These are phyloP conservation scores for Troides aeacus DNA, from an alignment of 2,888 invertebrate genomes.

Conservation along the genomic window DNA sequence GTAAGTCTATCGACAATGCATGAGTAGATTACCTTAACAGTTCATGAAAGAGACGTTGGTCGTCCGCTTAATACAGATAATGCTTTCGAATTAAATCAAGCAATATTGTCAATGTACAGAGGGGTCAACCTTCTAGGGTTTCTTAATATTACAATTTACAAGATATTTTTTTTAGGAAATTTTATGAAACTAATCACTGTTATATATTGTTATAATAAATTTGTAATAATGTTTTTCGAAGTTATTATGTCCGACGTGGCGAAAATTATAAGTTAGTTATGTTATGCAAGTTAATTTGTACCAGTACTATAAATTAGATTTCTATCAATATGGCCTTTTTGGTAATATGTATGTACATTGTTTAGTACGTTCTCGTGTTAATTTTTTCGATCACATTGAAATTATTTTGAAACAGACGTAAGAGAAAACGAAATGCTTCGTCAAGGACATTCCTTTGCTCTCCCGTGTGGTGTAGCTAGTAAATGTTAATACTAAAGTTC, in stretches of 20 bases:
- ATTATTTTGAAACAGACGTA: background rate
- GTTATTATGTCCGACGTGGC: too few species aligned
- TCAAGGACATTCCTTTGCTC: conserved; percentile 35
- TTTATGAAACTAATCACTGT: background rate
- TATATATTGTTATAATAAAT: too few species aligned
- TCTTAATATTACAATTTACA: background rate
- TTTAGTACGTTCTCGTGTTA: background rate
- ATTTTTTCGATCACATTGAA: background rate
- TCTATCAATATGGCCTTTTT: background rate
- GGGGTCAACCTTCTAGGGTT: background rate
- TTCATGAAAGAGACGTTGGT: background rate
- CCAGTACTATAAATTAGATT: background rate
- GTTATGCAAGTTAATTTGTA: background rate
- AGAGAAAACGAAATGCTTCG: conserved; percentile 38
- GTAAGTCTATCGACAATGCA: conserved; percentile 2
- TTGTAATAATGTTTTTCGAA: too few species aligned
- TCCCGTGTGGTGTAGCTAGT: conserved; percentile 12
- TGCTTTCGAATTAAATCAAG: conserved; percentile 8
- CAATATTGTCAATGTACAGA: conserved; percentile 2
- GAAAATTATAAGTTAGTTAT: too few species aligned
- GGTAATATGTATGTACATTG: background rate
- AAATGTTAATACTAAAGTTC: conserved; percentile 56
- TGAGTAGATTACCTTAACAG: conserved; percentile 1
- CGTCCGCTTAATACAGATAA: background rate
- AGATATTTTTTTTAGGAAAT: background rate